Percentiles rank a stretch among this genome's conserved stretches.
Conservation (phyloP, 2,797 vertebrate species). For the Pterois miles region DNA sequence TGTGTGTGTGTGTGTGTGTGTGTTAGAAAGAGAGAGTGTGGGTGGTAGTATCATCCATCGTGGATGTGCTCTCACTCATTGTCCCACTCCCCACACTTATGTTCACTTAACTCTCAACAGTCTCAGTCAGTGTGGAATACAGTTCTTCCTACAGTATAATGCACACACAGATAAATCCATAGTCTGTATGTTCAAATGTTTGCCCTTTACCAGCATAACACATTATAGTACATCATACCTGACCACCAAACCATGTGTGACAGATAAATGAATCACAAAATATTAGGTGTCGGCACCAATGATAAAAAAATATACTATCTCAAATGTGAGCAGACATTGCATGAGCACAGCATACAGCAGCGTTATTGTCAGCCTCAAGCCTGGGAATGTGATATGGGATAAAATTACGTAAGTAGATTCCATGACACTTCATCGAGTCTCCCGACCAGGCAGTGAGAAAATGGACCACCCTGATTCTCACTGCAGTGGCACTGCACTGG, state of each 20-base stretch:
- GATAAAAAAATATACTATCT: neutral
- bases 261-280: neutral
- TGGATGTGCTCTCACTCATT: conserved; percentile 47
- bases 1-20: conserved; percentile 9
- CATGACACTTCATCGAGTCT: conserved; percentile 31
- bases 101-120: conserved; percentile 31
- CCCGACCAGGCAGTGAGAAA: neutral
- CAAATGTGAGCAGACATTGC: conserved; percentile 1
- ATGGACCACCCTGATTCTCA: conserved; percentile 22
- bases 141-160: neutral
- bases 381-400: conserved; percentile 31
- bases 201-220: neutral
- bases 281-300: neutral
- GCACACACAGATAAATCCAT: neutral
- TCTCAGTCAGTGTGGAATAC: conserved; percentile 9
- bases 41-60: conserved; percentile 65
- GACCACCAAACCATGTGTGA: neutral
- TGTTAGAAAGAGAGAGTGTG: conserved; percentile 28
- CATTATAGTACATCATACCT: neutral
- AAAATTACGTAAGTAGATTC: conserved; percentile 40
- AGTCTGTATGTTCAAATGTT: neutral
- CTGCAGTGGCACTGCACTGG: conserved; percentile 3
- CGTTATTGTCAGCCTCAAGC: conserved; percentile 5
- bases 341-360: neutral
- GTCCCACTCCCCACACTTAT: conserved; percentile 49